A percentile compares a stretch with the other conserved stretches of the same genome.
Conservation (phyloP, 1,140 invertebrate genomes). For the Theocolax elegans region DNA sequence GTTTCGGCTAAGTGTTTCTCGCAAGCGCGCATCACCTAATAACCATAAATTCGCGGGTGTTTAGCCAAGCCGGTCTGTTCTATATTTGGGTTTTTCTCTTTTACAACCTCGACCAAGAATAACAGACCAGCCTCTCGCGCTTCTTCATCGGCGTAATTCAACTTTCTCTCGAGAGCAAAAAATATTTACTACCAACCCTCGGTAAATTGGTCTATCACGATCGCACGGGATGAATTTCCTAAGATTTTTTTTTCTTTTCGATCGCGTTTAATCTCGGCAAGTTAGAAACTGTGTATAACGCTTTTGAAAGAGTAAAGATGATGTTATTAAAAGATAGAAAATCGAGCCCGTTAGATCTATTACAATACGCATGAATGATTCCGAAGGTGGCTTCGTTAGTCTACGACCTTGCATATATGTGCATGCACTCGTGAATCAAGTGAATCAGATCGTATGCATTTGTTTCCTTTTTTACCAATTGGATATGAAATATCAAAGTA, state of each 20-base stretch:
- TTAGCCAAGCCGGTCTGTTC: conserved; percentile 10
- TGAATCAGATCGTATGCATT: too few relatives aligned
- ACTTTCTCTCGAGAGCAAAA: neutral
- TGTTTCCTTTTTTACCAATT: too few relatives aligned
- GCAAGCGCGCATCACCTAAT: conserved; percentile 31
- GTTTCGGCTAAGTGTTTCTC: conserved; percentile 34
- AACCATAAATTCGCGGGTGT: conserved; percentile 33
- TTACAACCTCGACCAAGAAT: conserved; percentile 10
- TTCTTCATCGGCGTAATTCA: conserved; percentile 27
- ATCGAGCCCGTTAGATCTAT: too few relatives aligned
- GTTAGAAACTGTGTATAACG: neutral
- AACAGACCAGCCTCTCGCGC: neutral
- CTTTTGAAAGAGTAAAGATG: too few relatives aligned
- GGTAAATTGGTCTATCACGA: conserved; percentile 21
- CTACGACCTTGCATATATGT: too few relatives aligned
- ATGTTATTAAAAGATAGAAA: too few relatives aligned
- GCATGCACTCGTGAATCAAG: too few relatives aligned
- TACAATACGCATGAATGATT: too few relatives aligned
- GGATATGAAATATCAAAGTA: too few relatives aligned
- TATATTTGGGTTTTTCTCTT: too few relatives aligned
- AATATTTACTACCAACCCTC: conserved; percentile 18
- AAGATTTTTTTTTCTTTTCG: neutral
- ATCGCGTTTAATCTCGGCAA: neutral
- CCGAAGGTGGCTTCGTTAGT: too few relatives aligned
- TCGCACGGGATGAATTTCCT: conserved; percentile 5